Percentiles rank a stretch among this genome's conserved stretches.
phyloP scores from a whole-genome alignment of 53 echinoderm and acorn worm species.

The Stichopus horrens region DNA sequence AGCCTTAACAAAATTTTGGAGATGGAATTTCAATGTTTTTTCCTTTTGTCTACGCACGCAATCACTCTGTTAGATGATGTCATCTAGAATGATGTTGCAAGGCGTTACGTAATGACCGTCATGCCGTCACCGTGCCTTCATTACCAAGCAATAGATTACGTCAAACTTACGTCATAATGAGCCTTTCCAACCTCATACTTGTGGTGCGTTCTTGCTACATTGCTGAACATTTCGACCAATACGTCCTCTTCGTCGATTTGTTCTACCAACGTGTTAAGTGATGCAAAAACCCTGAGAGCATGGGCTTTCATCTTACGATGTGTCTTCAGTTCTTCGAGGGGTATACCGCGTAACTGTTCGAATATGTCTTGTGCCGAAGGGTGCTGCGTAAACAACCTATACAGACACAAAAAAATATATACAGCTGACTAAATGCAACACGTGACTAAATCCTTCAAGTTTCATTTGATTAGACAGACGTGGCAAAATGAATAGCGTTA shows the following conservation, averaged over 20 bases:
- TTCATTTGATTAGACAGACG: too few species aligned
- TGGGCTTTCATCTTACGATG: constrained; percentile 74
- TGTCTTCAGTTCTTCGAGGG: constrained; percentile 58
- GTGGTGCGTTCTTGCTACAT: constrained; percentile 55
- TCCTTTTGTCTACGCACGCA: too few species aligned
- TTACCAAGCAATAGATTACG: too few species aligned
- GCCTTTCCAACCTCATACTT: not conserved
- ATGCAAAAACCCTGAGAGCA: constrained; percentile 70
- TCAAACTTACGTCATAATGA: constrained; percentile 17
- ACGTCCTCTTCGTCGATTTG: constrained; percentile 70
- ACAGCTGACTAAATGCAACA: too few species aligned
- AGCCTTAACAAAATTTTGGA: too few species aligned
- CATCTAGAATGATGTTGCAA: too few species aligned
- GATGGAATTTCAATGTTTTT: too few species aligned
- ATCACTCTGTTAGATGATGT: too few species aligned
- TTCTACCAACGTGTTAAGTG: constrained; percentile 72
- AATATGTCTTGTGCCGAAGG: constrained; percentile 1
- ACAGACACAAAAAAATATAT: not conserved
- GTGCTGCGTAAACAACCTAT: constrained; percentile 4
- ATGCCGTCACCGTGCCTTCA: too few species aligned
- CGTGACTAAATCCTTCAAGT: too few species aligned
- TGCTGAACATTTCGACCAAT: constrained; percentile 64
- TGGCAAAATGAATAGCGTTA: too few species aligned
- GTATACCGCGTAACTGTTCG: constrained; percentile 32
- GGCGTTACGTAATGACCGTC: too few species aligned